Percentiles rank a stretch among this genome's conserved stretches.
phyloP scores from a whole-genome alignment of 2,113 vertebrate species.

The Prinia subflava region DNA sequence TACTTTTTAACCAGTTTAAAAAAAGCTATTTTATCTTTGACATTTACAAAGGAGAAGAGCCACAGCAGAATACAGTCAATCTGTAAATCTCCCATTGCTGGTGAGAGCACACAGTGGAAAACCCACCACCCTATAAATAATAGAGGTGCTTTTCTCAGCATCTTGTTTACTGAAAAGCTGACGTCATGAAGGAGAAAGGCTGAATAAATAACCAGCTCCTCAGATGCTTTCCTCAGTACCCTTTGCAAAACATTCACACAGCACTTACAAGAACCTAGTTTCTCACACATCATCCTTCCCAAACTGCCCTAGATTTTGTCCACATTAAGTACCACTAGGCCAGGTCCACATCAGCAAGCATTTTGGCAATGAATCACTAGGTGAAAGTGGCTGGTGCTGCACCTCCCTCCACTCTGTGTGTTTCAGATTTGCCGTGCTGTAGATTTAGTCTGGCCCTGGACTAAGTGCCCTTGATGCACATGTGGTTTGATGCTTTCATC shows the following conservation, averaged over 20 bases:
- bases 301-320: neutral
- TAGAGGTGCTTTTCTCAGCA: neutral
- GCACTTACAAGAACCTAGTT: fast-evolving
- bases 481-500: neutral
- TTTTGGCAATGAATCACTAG: neutral
- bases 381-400: neutral
- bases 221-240: neutral
- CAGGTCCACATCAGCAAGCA: neutral
- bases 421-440: neutral
- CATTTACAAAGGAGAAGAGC: neutral
- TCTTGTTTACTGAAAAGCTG: constrained; percentile 6
- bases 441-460: neutral
- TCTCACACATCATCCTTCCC: neutral
- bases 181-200: neutral
- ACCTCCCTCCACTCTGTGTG: neutral
- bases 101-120: neutral
- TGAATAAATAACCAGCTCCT: constrained; percentile 8
- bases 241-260: neutral
- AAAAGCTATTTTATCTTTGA: constrained; percentile 2
- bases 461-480: fast-evolving
- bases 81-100: neutral
- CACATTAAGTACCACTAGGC: neutral
- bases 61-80: neutral
- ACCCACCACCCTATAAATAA: constrained; percentile 36
- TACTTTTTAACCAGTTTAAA: constrained; percentile 1